A percentile compares a stretch with the other conserved stretches of the same genome.
Evolutionary conservation across 2,113 vertebrate species (phyloP).

Genomic region (Mus spicilegus): DNA sequence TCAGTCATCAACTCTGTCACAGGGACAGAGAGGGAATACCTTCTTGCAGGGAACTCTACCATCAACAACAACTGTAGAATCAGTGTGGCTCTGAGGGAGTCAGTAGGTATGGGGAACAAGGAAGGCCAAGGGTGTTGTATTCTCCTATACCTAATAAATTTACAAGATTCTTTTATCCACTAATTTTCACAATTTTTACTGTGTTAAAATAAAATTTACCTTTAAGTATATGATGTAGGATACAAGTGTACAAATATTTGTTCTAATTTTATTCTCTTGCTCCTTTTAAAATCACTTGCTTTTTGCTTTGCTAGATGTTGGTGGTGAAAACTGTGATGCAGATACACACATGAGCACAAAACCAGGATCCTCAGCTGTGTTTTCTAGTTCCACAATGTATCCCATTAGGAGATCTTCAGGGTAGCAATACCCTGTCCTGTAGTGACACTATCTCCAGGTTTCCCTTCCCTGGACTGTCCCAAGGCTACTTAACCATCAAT

Average conservation of each 20-base stretch:
- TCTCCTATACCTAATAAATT: neutral
- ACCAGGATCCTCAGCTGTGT: neutral
- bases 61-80: neutral
- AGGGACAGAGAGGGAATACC: neutral
- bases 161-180: neutral
- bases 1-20: neutral
- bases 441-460: neutral
- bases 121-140: neutral
- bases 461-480: neutral
- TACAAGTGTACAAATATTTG: neutral
- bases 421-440: neutral
- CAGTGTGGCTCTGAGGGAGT: neutral
- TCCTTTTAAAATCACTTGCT: neutral
- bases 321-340: neutral
- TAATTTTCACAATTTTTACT: neutral
- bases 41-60: neutral
- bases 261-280: neutral
- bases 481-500: neutral
- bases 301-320: neutral
- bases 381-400: neutral
- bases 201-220: neutral
- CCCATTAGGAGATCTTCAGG: too few relatives aligned
- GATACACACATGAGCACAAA: neutral
- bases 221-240: neutral
- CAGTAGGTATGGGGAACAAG: neutral